Evolutionary conservation across 2,113 vertebrate genomes (phyloP).

Genomic region (Balaenoptera acutorostrata): DNA sequence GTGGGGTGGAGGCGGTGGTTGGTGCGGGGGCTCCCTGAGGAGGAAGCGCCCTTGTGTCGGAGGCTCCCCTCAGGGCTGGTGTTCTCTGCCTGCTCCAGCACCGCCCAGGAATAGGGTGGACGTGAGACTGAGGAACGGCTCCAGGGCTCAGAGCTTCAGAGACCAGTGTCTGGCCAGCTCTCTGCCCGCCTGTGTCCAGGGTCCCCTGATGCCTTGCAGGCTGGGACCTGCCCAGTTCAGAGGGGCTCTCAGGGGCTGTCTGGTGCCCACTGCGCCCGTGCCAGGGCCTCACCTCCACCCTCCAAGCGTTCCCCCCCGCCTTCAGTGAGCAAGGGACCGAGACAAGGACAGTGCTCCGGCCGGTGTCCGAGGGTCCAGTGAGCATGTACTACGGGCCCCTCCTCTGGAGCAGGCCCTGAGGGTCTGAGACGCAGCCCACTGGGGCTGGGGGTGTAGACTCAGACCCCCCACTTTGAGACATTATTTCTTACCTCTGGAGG

Average conservation of each 20-base stretch:
- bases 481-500: background rate
- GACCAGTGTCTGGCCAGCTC: background rate
- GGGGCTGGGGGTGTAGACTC: background rate
- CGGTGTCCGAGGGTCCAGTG: background rate
- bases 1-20: no score
- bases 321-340: background rate
- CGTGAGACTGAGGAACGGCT: fast-evolving
- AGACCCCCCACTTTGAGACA: background rate
- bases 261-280: fast-evolving
- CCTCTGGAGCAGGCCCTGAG: background rate
- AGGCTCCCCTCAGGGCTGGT: no score
- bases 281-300: background rate
- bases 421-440: no score
- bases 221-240: background rate
- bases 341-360: background rate
- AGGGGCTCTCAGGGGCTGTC: background rate
- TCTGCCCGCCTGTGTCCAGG: background rate
- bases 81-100: no score
- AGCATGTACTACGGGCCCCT: background rate
- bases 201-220: background rate
- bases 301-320: background rate
- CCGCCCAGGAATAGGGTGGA: fast-evolving
- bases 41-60: no score
- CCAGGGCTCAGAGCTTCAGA: background rate
- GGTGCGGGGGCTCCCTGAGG: no score